Evolutionary conservation across 2,113 vertebrate genomes (phyloP).

Genomic region (Peucedramus taeniatus): DNA sequence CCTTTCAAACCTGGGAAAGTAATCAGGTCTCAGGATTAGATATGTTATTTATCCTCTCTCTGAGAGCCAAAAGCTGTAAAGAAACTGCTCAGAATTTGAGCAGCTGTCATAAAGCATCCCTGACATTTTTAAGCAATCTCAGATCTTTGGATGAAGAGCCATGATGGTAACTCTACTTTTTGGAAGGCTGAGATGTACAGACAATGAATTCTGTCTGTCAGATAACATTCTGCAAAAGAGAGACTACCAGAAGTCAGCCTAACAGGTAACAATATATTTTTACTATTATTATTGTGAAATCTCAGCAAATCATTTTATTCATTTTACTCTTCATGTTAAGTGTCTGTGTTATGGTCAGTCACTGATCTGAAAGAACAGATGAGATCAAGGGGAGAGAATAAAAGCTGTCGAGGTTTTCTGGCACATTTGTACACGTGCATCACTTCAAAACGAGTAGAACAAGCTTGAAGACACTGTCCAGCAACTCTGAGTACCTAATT

Average conservation of each 20-base stretch:
- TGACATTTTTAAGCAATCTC: slow-evolving; percentile 44
- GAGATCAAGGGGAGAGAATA: background rate
- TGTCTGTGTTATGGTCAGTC: background rate
- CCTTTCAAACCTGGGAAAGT: background rate
- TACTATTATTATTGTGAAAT: background rate
- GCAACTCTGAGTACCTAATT: slow-evolving; percentile 25
- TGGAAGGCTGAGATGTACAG: background rate
- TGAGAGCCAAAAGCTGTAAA: slow-evolving; percentile 32
- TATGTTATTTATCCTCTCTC: background rate
- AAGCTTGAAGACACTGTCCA: slow-evolving; percentile 21
- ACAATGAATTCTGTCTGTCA: slow-evolving; percentile 35
- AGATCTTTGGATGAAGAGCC: slow-evolving; percentile 21
- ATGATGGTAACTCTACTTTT: slow-evolving; percentile 1
- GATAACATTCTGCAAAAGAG: background rate
- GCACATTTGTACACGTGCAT: background rate
- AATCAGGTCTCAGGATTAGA: slow-evolving; percentile 17
- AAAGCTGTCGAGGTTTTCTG: background rate
- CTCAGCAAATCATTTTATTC: background rate
- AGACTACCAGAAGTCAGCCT: background rate
- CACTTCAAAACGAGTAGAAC: background rate
- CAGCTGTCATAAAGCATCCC: slow-evolving; percentile 42
- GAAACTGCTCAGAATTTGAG: background rate
- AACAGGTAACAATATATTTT: background rate
- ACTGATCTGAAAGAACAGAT: background rate
- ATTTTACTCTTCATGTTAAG: background rate